Evolutionary conservation across 1,140 invertebrate species (phyloP), one percentile per base, ranked within the genome.

Genomic region (Rhagoletis pomonella): DNA sequence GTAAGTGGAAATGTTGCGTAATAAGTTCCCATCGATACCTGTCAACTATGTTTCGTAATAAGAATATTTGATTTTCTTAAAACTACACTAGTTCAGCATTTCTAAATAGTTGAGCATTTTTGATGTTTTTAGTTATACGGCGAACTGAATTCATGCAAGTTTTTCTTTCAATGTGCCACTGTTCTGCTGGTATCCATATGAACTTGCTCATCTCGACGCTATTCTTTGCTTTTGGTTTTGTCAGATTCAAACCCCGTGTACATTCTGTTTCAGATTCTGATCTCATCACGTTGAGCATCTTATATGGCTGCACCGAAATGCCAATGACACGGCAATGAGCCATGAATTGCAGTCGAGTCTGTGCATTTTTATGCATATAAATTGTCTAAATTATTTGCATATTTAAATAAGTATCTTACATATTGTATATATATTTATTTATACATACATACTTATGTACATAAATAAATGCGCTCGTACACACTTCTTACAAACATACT

Each of bases 341-440:
- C 39, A 69, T 69, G 65, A 44, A 69, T 69, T 39, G 19, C 65
- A 69, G 39, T 14, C 12, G 65, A 12, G 65, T 69, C 42, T 69
- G 29, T 69, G 39, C 39, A 62, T 69, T 14, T 69, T 69, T 69
- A 14, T 44, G 65, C 39, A 69, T 69, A 69, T 69, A 69, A 42
- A 39, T 69, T 69, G 29, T 69, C 29, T 6, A 69, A 42, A 39
- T 69, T 69, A 69, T 69, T 69, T 6, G 39, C 65, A 39, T 39
- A 69, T 69, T 69, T 69, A 69, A 69, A 47, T 69, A 69, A 69
- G 42, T 69, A 69, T 3, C 39, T 6, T 6, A 19, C n/a, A 1
- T 9, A 65, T 19, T 19, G 29, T 39, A 39, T 65, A 65, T n/a
- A 6, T 29, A 65, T 65, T n/a, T 29, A 29, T 29, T 29, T 29